phyloP scores from a whole-genome alignment of 2,113 vertebrate species.

The Paracyprichromis sp. region DNA sequence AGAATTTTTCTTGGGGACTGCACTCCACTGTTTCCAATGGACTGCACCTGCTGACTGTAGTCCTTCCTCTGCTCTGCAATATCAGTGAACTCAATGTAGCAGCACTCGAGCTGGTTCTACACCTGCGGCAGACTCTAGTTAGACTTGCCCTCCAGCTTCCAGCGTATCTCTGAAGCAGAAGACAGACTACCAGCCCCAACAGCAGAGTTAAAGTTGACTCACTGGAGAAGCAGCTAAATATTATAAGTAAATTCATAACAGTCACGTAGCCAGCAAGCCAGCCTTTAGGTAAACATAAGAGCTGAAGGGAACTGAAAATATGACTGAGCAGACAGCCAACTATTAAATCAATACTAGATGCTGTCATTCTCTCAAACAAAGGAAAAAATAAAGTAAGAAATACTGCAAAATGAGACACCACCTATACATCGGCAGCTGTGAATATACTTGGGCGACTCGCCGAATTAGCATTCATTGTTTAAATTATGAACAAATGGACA shows the following conservation, averaged over 20 bases:
- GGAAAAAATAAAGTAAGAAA: not conserved
- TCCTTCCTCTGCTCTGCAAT: not conserved
- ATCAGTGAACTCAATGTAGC: not conserved
- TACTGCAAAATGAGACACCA: not conserved
- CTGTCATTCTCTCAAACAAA: not conserved
- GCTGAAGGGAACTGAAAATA: not conserved
- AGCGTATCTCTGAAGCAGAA: not conserved
- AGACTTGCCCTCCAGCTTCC: not conserved
- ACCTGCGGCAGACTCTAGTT: not conserved
- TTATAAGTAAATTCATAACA: not conserved
- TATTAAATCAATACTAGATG: not conserved
- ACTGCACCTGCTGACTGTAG: not conserved
- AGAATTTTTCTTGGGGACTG: not conserved
- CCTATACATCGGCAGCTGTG: not conserved
- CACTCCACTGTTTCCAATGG: not conserved
- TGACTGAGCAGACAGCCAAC: not conserved
- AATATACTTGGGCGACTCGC: not conserved
- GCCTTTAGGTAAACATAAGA: not conserved
- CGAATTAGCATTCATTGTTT: not conserved
- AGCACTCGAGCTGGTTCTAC: not conserved
- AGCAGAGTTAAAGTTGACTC: not conserved
- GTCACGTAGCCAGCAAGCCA: accelerated
- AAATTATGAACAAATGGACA: not conserved
- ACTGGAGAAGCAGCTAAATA: not conserved
- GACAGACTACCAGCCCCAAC: not conserved